Evolutionary conservation across 2,113 vertebrate genomes (phyloP).

Genomic region (Malurus elegans): DNA sequence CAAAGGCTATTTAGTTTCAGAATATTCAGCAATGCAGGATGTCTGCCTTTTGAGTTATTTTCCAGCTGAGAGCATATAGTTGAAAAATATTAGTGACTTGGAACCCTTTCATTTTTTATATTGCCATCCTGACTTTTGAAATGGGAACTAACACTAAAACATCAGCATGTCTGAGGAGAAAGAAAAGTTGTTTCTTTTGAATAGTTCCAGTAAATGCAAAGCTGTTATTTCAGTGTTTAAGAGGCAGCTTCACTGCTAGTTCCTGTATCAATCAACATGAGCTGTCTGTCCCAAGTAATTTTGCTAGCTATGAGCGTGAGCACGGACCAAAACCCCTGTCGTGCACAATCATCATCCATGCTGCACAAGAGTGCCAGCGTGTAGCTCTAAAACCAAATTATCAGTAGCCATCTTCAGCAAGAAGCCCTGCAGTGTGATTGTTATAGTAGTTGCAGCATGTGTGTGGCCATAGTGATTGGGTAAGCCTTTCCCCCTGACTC

Average conservation of each 20-base stretch:
- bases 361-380: neutral
- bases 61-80: neutral
- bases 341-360: rapidly evolving
- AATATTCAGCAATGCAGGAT: neutral
- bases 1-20: neutral
- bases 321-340: neutral
- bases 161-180: neutral
- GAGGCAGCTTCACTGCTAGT: neutral
- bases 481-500: neutral
- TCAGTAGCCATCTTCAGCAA: neutral
- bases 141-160: neutral
- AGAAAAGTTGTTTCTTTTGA: neutral
- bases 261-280: neutral
- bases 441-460: neutral
- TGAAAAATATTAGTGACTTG: neutral
- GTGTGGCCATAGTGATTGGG: neutral
- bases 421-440: neutral
- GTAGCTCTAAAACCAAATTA: neutral
- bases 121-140: neutral
- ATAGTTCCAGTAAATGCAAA: neutral
- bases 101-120: neutral
- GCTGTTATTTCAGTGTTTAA: neutral
- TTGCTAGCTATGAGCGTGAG: neutral
- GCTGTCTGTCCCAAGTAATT: neutral
- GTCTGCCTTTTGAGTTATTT: neutral